Evolutionary conservation across 37 sponge, comb jelly and placozoan species (phyloP), one percentile per base, ranked within the genome.

Genomic region (Bolinopsis microptera): DNA sequence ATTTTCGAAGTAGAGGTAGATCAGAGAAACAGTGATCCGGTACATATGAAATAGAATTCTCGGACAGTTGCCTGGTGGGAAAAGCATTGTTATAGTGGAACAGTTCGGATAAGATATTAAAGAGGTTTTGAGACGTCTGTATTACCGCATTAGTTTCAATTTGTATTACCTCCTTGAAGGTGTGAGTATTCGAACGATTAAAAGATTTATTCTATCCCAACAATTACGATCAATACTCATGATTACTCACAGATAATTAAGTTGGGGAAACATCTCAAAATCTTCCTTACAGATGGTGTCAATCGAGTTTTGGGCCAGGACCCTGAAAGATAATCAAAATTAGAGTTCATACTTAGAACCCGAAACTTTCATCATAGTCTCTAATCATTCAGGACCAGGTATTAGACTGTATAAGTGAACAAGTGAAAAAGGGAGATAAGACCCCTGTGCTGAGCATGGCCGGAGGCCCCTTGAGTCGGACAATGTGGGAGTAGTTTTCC

Each of bases 271-370:
- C 25, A 26, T 22, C 74, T 28, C 25, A 70, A 70, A 70, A 26
- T 70, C 74, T 8, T 8, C 74, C 21, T 22, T 8, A 28, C 26
- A 5, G 5, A 70, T 22, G 16, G 2, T 2, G 25, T 70, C 74
- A n/a, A 70, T 70, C 2, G 25, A 28, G 74, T 70, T 70, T 26
- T 22, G 16, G 25, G 74, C 2, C 28, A 70, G 74, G 3, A 70
- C 74, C 21, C 74, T 70, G 74, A 70, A 70, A 70, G 9, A 61
- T 61, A 61, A 61, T 61, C n/a, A n/a, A n/a, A n/a, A n/a, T n/a
- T n/a, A n/a, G n/a, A n/a, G n/a, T n/a, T n/a, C n/a, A n/a, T n/a
- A n/a, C n/a, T n/a, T n/a, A n/a, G n/a, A n/a, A n/a, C n/a, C n/a
- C n/a, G n/a, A n/a, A n/a, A n/a, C n/a, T n/a, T n/a, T n/a, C n/a